phyloP scores from a whole-genome alignment of 2,888 invertebrate genomes.

The Pandemis corylana region DNA sequence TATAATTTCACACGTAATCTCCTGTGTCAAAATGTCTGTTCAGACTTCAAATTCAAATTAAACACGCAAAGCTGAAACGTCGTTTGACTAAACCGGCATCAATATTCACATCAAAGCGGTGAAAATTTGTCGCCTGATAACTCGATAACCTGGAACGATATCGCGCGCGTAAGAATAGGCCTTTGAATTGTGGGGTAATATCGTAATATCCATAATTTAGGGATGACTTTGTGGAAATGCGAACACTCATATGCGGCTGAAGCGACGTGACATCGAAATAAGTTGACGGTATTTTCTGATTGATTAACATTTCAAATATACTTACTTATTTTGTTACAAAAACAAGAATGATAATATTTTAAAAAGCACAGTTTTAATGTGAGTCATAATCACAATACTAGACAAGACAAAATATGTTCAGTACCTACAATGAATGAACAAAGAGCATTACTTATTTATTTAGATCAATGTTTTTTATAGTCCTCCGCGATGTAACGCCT shows the following conservation, averaged over 20 bases:
- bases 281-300: not conserved
- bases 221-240: not conserved
- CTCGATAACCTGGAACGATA: constrained; percentile 16
- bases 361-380: too few relatives aligned
- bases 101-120: constrained; percentile 17
- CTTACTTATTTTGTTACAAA: too few relatives aligned
- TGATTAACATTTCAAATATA: too few relatives aligned
- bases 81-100: constrained; percentile 5
- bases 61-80: not conserved
- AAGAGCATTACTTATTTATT: too few relatives aligned
- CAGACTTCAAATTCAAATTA: not conserved
- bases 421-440: too few relatives aligned
- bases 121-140: constrained; percentile 25
- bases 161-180: constrained; percentile 10
- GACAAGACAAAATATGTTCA: too few relatives aligned
- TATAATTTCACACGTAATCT: too few relatives aligned
- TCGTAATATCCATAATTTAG: constrained; percentile 6
- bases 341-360: too few relatives aligned
- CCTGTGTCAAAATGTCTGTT: too few relatives aligned
- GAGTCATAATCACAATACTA: too few relatives aligned
- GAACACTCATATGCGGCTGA: not conserved
- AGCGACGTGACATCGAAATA: not conserved
- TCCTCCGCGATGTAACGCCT: too few relatives aligned
- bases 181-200: constrained; percentile 18
- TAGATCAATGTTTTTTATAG: too few relatives aligned